Percentiles rank a stretch among this genome's conserved stretches.
Evolutionary conservation across 2,888 invertebrate species (phyloP).

Genomic region (Gymnocheta viridis): DNA sequence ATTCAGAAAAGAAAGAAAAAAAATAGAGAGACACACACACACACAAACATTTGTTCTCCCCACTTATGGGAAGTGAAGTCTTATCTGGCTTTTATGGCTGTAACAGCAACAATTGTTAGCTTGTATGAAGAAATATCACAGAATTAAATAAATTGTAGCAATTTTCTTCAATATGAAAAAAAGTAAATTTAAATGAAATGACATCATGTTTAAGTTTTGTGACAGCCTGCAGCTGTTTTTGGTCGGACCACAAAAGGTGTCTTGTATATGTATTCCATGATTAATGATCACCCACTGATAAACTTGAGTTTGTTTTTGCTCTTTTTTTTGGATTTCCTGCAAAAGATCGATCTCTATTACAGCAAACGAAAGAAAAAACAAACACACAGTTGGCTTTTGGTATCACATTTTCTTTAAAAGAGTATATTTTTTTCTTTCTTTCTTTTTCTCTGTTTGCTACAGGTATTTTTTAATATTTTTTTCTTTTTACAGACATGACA

Average conservation of each 20-base stretch:
- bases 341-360: slow-evolving; percentile 45
- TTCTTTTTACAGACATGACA: slow-evolving; percentile 30
- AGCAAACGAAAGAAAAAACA: background rate
- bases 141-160: slow-evolving; percentile 46
- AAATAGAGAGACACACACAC: background rate
- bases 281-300: slow-evolving; percentile 68
- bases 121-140: slow-evolving; percentile 19
- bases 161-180: slow-evolving; percentile 21
- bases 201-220: slow-evolving; percentile 64
- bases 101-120: slow-evolving; percentile 43
- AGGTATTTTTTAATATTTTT: background rate
- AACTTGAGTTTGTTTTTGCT: slow-evolving; percentile 8
- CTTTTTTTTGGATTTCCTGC: slow-evolving; percentile 1
- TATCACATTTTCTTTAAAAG: slow-evolving; percentile 43
- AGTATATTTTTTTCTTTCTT: background rate
- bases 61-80: slow-evolving; percentile 20
- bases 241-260: slow-evolving; percentile 59
- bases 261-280: slow-evolving; percentile 46
- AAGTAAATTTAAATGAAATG: slow-evolving; percentile 62
- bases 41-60: background rate
- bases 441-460: background rate
- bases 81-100: slow-evolving; percentile 7
- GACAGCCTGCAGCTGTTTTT: slow-evolving; percentile 66
- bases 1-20: too few relatives aligned
- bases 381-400: slow-evolving; percentile 17